Percentiles rank a stretch among this genome's conserved stretches.
These are phyloP conservation scores for Hemiscyllium ocellatum DNA, from an alignment of 2,113 vertebrate genomes.

Conservation along the genomic window DNA sequence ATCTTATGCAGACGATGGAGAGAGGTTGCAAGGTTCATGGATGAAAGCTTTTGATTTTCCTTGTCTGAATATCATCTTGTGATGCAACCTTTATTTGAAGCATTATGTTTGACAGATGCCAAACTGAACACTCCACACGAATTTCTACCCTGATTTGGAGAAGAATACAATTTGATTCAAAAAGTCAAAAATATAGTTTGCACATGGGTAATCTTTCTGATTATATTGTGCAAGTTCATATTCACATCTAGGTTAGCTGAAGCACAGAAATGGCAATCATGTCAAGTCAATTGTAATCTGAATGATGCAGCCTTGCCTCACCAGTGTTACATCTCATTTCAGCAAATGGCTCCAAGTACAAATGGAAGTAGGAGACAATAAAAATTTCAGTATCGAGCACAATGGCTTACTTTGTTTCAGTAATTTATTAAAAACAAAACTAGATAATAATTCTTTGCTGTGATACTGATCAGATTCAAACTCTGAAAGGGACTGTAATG, in stretches of 20 bases:
- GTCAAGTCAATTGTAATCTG: background rate
- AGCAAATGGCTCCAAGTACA: background rate
- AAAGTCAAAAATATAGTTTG: background rate
- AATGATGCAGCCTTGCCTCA: too few species aligned
- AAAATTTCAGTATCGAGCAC: background rate
- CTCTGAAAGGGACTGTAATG: background rate
- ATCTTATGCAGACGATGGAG: background rate
- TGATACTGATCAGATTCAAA: background rate
- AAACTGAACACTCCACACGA: background rate
- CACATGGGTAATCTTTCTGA: background rate
- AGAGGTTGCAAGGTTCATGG: background rate
- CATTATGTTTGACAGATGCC: background rate
- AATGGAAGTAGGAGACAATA: background rate
- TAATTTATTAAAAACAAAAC: background rate
- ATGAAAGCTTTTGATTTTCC: background rate
- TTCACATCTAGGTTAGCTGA: background rate
- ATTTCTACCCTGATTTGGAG: background rate
- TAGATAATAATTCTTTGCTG: too few species aligned
- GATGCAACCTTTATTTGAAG: background rate
- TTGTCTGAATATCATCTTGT: background rate
- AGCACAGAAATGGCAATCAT: background rate
- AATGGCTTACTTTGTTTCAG: background rate
- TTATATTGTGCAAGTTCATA: background rate
- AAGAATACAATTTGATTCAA: background rate
- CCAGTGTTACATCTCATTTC: background rate